A percentile compares a stretch with the other conserved stretches of the same genome.
phyloP scores from a whole-genome alignment of 2,113 vertebrate species.

The Todiramphus saurophagus region DNA sequence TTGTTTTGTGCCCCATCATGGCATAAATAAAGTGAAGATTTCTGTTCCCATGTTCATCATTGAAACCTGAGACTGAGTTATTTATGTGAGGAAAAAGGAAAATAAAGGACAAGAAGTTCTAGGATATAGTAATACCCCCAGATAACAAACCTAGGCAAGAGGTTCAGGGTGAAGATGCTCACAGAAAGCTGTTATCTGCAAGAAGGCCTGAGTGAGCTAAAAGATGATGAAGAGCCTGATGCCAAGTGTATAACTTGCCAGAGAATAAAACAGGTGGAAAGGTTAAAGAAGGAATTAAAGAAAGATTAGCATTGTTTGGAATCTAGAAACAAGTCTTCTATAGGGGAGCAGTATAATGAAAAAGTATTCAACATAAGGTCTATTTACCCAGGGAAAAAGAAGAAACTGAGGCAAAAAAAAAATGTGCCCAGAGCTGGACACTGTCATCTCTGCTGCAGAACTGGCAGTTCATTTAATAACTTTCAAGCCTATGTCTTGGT shows the following conservation, averaged over 20 bases:
- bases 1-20: neutral
- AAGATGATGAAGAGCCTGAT: neutral
- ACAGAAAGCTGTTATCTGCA: neutral
- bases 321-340: neutral
- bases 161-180: neutral
- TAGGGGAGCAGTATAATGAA: neutral
- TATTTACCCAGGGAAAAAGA: neutral
- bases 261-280: neutral
- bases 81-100: neutral
- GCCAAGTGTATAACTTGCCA: neutral
- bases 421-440: neutral
- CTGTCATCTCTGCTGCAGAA: neutral
- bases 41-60: neutral
- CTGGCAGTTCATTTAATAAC: conserved; percentile 41
- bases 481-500: conserved; percentile 21
- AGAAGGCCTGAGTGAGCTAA: neutral
- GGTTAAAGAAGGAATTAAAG: neutral
- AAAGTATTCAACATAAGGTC: neutral
- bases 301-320: neutral
- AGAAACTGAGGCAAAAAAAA: conserved; percentile 24
- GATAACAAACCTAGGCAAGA: neutral
- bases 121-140: neutral
- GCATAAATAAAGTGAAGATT: neutral
- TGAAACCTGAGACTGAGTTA: neutral
- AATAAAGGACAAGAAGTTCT: neutral